Percentiles rank a stretch among this genome's conserved stretches.
Evolutionary conservation across 2,113 vertebrate species (phyloP).

Genomic region (Eretmochelys imbricata): DNA sequence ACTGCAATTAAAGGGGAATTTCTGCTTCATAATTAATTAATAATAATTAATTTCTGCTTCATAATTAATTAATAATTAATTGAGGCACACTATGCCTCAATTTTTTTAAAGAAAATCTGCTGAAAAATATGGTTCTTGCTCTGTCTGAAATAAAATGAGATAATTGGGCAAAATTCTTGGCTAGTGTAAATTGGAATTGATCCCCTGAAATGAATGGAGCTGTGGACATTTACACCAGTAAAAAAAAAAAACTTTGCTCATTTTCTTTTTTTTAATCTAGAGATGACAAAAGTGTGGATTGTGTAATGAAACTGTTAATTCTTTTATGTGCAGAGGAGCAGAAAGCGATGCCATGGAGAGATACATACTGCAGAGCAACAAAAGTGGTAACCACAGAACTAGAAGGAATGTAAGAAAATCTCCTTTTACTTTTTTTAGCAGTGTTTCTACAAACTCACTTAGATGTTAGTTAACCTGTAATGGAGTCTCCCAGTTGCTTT

Average conservation of each 20-base stretch:
- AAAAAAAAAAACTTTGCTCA: background rate
- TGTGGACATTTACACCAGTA: accelerated
- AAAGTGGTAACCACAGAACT: accelerated
- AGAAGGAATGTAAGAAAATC: background rate
- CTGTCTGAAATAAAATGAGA: slow-evolving; percentile 6
- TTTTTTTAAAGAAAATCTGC: slow-evolving; percentile 60
- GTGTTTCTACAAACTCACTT: background rate
- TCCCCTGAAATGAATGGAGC: background rate
- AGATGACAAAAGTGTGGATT: no score
- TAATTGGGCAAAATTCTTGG: slow-evolving; percentile 10
- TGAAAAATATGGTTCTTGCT: slow-evolving; percentile 40
- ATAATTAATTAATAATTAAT: background rate
- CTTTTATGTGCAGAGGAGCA: background rate
- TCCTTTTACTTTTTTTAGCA: background rate
- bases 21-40: slow-evolving; percentile 28
- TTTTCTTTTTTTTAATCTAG: background rate
- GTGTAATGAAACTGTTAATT: background rate
- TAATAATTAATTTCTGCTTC: background rate
- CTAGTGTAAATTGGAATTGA: slow-evolving; percentile 7
- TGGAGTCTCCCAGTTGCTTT: background rate
- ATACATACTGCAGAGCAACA: background rate
- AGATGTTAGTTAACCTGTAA: background rate
- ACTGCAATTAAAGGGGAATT: slow-evolving; percentile 23
- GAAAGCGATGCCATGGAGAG: background rate
- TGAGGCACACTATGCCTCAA: slow-evolving; percentile 42